These are phyloP conservation scores for Neria commutata DNA, from an alignment of 2,888 invertebrate genomes.

Conservation along the genomic window DNA sequence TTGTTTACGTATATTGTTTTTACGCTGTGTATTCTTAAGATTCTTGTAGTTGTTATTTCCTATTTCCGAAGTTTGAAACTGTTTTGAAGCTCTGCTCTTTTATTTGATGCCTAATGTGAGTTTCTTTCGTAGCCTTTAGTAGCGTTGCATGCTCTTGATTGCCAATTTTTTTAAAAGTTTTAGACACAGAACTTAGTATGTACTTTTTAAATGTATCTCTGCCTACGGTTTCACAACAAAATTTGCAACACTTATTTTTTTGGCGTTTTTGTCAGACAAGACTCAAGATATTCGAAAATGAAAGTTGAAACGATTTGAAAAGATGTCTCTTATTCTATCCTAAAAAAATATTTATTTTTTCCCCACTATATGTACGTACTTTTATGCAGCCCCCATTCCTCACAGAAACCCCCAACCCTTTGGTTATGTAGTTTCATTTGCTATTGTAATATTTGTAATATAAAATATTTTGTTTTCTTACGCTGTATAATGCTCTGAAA, in stretches of 20 bases:
- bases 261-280: conserved; percentile 11
- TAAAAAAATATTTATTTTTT: too few species aligned
- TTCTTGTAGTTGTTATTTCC: neutral
- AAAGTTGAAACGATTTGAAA: conserved; percentile 41
- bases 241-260: conserved; percentile 16
- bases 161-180: conserved; percentile 13
- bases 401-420: too few species aligned
- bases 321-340: conserved; percentile 40
- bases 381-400: neutral
- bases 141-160: conserved; percentile 26
- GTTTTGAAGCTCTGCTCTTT: neutral
- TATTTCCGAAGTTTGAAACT: too few species aligned
- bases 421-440: too few species aligned
- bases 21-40: neutral
- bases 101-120: neutral
- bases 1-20: neutral
- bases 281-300: neutral
- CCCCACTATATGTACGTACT: too few species aligned
- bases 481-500: neutral
- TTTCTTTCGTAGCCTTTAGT: conserved; percentile 6
- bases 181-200: conserved; percentile 7
- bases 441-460: too few species aligned
- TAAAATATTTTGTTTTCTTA: neutral
- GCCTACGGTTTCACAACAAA: conserved; percentile 14
- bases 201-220: conserved; percentile 9